These are phyloP conservation scores for Brachypteracias leptosomus DNA, from an alignment of 2,113 vertebrate genomes.

Conservation along the genomic window DNA sequence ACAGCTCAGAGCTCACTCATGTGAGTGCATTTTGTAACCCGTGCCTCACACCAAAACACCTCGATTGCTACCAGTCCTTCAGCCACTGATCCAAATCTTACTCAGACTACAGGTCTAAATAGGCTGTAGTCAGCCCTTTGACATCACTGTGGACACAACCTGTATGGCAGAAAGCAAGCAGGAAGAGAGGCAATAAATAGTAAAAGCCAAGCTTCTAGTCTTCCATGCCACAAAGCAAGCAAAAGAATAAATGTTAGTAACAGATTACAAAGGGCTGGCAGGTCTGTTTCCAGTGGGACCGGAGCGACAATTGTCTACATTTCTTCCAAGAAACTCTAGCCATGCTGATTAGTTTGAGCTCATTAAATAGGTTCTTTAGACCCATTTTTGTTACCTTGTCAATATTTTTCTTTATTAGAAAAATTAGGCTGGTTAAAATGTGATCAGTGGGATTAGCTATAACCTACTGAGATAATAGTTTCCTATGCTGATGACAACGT, in stretches of 20 bases:
- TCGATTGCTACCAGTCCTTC: not conserved
- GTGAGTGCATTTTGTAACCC: not conserved
- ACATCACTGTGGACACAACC: not conserved
- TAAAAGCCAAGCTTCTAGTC: not conserved
- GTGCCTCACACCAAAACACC: not conserved
- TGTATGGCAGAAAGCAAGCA: not conserved
- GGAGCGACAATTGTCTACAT: not conserved
- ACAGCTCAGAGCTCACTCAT: not conserved
- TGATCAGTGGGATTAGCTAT: conserved; percentile 10
- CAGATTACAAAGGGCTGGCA: not conserved
- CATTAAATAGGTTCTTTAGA: not conserved
- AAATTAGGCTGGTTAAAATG: conserved; percentile 8
- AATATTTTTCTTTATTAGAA: conserved; percentile 25
- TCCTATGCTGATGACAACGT: conserved; percentile 21
- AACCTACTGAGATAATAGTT: conserved; percentile 19
- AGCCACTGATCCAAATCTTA: not conserved
- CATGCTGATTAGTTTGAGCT: not conserved
- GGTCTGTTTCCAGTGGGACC: not conserved
- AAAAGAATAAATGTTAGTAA: not conserved
- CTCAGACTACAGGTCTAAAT: not conserved
- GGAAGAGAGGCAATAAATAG: not conserved
- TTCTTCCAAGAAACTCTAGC: not conserved
- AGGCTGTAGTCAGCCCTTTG: not conserved
- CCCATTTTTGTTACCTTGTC: not conserved
- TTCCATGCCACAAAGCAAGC: not conserved